Base-by-base conservation (phyloP, 2,113 vertebrate genomes). In the Heterocephalus glaber region DNA sequence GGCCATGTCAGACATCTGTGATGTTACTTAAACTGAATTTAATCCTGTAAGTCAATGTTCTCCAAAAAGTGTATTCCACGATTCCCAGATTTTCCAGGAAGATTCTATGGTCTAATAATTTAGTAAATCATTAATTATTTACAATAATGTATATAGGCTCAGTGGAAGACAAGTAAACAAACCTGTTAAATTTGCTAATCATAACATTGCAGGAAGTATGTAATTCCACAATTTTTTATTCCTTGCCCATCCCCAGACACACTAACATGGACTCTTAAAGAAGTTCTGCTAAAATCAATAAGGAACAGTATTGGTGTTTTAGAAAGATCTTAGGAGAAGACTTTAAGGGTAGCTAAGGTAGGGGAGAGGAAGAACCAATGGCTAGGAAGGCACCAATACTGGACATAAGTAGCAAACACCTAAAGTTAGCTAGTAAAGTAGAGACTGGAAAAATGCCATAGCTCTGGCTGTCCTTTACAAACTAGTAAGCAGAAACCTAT, bases 21-120 rank as follows among this genome's bases (percentile, higher is more conserved):
- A 79, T 89, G 38, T 35, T 92, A 12, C 44, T 92, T 91, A 93
- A 83, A 89, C n/a, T 80, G 35, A 92, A 81, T 65, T 93, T 95
- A 95, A 89, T 52, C 38, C 22, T 76, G 5, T 44, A 81, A 52
- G 10, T 94, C 35, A 54, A 0, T 12, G 1, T 82, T 89, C 35
- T 58, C 13, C 1, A 72, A 35, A 35, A 33, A 72, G 28, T 41
- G 35, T 28, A 3, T 63, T 2, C 13, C 54, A 61, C 35, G 74
- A 81, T 0, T 58, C 63, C 3, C 5, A 88, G 20, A 49, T 74
- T 38, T 94, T 93, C 72, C 13, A 85, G 49, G 30, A 74, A 60
- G 5, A 1, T 58, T 80, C 28, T n/a, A 26, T 58, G 2, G 9
- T 89, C 35, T 91, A 81, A 60, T 41, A 92, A 61, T 87, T 54